A percentile compares a stretch with the other conserved stretches of the same genome.
These are phyloP conservation scores for Nysson spinosus DNA, from an alignment of 2,888 invertebrate genomes.

Conservation along the genomic window DNA sequence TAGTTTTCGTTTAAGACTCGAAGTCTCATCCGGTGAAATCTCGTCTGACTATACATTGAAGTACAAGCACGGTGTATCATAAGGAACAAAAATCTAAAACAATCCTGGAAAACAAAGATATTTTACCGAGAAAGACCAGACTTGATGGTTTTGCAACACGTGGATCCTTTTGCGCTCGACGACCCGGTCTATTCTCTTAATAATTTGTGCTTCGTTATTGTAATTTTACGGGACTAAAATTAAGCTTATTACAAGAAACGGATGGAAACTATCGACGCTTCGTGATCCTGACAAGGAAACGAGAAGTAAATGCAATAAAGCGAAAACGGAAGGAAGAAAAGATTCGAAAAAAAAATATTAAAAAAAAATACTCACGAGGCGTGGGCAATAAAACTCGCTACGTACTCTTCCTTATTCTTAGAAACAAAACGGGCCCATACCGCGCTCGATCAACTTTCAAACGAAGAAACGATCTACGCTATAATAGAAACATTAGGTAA, in stretches of 20 bases:
- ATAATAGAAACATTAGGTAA: constrained; percentile 38
- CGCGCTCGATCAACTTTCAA: constrained; percentile 24
- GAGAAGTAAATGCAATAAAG: not conserved
- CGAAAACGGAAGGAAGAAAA: constrained; percentile 8
- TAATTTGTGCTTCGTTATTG: constrained; percentile 58
- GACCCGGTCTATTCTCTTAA: constrained; percentile 64
- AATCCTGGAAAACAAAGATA: too few species aligned
- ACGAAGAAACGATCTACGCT: constrained; percentile 17
- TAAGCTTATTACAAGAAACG: constrained; percentile 38
- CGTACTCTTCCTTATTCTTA: too few species aligned
- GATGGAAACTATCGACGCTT: constrained; percentile 47
- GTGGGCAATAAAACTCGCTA: too few species aligned
- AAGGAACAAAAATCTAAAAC: too few species aligned
- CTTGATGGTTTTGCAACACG: constrained; percentile 52
- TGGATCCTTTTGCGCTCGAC: constrained; percentile 60
- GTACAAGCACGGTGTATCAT: constrained; percentile 2
- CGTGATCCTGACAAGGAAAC: constrained; percentile 23
- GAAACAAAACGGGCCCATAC: constrained; percentile 23
- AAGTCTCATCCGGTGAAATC: not conserved
- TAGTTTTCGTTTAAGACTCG: too few species aligned
- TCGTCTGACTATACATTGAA: not conserved
- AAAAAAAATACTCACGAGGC: constrained; percentile 26
- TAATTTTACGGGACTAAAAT: constrained; percentile 40
- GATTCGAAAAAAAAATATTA: not conserved
- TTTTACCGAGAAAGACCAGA: not conserved